Percentiles rank a stretch among this genome's conserved stretches.
Conservation (phyloP, 2,888 invertebrate genomes). For the Amblyteles armatorius region DNA sequence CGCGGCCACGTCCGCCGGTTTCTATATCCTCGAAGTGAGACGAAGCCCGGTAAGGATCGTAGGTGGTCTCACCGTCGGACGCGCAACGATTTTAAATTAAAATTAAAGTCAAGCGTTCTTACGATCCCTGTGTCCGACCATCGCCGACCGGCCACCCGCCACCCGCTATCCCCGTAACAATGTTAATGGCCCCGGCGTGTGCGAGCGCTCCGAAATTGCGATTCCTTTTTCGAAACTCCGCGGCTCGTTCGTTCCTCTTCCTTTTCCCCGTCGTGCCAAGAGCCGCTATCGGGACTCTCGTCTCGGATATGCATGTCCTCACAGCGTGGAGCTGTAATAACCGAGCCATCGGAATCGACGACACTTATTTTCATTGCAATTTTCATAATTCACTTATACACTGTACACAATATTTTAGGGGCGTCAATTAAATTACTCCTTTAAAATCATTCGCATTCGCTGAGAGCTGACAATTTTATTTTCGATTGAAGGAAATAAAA, state of each 20-base stretch:
- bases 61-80: conserved; percentile 82
- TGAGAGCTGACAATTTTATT: too few relatives aligned
- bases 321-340: conserved; percentile 6
- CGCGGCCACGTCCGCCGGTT: conserved; percentile 40
- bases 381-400: conserved; percentile 12
- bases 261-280: conserved; percentile 31
- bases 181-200: conserved; percentile 78
- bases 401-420: not conserved
- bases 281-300: conserved; percentile 18
- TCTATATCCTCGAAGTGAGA: conserved; percentile 60
- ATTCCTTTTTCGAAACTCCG: conserved; percentile 61
- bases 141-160: conserved; percentile 71
- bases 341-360: conserved; percentile 31
- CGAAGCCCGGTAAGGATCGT: conserved; percentile 75
- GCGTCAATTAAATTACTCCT: conserved; percentile 48
- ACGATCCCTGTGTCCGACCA: conserved; percentile 76
- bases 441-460: not conserved
- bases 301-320: conserved; percentile 6
- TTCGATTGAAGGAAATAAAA: not conserved
- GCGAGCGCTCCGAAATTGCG: conserved; percentile 76
- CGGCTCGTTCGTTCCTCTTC: conserved; percentile 30
- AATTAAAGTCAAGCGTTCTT: conserved; percentile 82
- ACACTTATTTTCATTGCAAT: conserved; percentile 35
- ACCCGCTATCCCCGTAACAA: conserved; percentile 77
- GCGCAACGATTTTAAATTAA: conserved; percentile 83